phyloP scores from a whole-genome alignment of 2,113 vertebrate genomes.

The Copsychus sechellarum region DNA sequence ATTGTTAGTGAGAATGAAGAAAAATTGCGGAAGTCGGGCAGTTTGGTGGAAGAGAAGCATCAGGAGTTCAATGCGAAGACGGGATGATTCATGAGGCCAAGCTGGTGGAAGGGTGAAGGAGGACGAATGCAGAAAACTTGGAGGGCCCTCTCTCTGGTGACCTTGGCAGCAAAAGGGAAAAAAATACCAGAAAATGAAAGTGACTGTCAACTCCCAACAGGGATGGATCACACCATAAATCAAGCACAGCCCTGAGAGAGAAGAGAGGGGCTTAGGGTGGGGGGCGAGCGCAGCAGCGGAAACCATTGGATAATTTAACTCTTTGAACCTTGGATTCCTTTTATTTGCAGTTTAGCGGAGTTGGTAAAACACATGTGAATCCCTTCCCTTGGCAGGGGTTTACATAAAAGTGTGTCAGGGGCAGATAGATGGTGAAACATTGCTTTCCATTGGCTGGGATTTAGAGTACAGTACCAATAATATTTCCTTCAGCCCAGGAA shows the following conservation, averaged over 20 bases:
- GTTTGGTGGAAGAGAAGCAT: slow-evolving; percentile 89
- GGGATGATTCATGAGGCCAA: slow-evolving; percentile 98
- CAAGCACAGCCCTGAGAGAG: slow-evolving; percentile 71
- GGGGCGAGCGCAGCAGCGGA: background rate
- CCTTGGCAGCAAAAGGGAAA: slow-evolving; percentile 84
- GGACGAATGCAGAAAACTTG: slow-evolving; percentile 82
- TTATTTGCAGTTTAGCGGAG: background rate
- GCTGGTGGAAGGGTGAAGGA: slow-evolving; percentile 79
- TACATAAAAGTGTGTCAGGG: slow-evolving; percentile 38
- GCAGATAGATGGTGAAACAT: slow-evolving; percentile 10
- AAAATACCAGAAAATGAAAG: slow-evolving; percentile 88
- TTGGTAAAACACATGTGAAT: background rate
- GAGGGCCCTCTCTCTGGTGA: slow-evolving; percentile 84
- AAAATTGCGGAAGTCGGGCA: slow-evolving; percentile 96
- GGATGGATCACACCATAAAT: slow-evolving; percentile 88
- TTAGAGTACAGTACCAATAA: slow-evolving; percentile 49
- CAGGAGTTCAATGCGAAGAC: slow-evolving; percentile 94
- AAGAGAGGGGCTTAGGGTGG: slow-evolving; percentile 19
- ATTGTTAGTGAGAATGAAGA: slow-evolving; percentile 99
- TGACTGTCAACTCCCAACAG: slow-evolving; percentile 88
- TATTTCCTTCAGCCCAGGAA: slow-evolving; percentile 12
- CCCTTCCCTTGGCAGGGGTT: background rate
- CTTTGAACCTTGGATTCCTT: slow-evolving; percentile 66
- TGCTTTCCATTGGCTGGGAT: slow-evolving; percentile 6
- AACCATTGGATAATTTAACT: slow-evolving; percentile 68